Evolutionary conservation across 2,113 vertebrate species (phyloP), one percentile per base, ranked within the genome.

Genomic region (Triplophysa siluroides): DNA sequence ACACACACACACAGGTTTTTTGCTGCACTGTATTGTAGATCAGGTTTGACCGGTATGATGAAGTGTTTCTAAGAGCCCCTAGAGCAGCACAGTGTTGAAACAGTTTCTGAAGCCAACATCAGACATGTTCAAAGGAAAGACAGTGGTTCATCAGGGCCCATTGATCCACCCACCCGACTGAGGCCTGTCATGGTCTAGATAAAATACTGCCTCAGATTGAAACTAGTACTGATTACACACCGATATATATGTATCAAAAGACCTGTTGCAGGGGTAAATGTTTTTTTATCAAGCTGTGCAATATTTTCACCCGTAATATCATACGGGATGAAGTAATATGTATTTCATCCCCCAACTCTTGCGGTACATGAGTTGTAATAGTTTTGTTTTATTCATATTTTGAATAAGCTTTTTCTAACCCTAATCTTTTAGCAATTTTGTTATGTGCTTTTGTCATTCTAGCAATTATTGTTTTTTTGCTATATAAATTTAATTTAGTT

Each of bases 1-100:
- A 61, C 72, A 75, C 72, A 45, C n/a, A n/a, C n/a, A n/a, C n/a
- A n/a, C n/a, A n/a, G n/a, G 21, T 4, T 52, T 14, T 52, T 52
- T 54, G 4, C 13, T 16, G 5, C 18, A 54, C 52, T 54, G 4
- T 6, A n/a, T 19, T 6, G 52, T 18, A 14, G 16, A n/a, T 58
- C 18, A 6, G 54, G 54, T 9, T 19, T 58, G 19, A n/a, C 54
- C 54, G 43, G 43, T 45, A 45, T 45, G 11, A 12, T 45, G 43
- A 6, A 11, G 43, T 45, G 8, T 58, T 56, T 56, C 6, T 19
- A 9, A 21, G 52, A 18, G 52, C 52, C 52, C 14, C 52, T 50
- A 11, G 47, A 50, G 50, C 50, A 18, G 50, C 50, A 54, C 16
- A 19, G 50, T 1, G 2, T 58, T 16, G n/a, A 54, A 54, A 18